Base-by-base conservation (phyloP, 1,140 invertebrate genomes). In the Cydia strobilella region DNA sequence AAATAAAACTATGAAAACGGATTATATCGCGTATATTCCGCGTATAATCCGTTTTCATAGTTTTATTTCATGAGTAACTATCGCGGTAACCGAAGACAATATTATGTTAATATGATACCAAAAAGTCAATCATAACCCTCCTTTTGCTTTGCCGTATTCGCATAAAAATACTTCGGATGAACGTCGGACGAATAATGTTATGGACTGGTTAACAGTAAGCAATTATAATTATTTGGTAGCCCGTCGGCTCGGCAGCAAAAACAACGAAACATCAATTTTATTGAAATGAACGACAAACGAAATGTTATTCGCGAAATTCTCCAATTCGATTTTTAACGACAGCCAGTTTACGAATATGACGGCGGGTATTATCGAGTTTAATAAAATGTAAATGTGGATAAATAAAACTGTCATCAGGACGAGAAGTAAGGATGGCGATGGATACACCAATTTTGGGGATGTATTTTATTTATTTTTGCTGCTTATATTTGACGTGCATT, bases 331-430 rank as follows among this genome's bases (percentile, higher is more conserved):
- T 31, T 65, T 65, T 27, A 65, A 65, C 27, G 27, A 65, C 63
- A 35, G 15, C 27, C 20, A 62, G 20, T 5, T 1, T 63, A n/a
- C 25, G 23, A 31, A 27, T 31, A 31, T 65, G 63, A 65, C 25
- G 63, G 25, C 63, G 63, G 63, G 25, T 15, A 35, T 65, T 65
- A 65, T 35, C 63, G 63, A 15, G 13, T 31, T 65, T 65, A 31
- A 65, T 65, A 35, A 65, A 31, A 65, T 65, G 63, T 65, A 65
- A 65, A 65, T 65, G 25, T 65, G 27, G 63, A 35, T 1, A 59
- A 65, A 65, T 65, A 65, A 65, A 65, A 65, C 12, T 65, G 63
- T 63, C 23, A 31, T 65, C 63, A 65, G 62, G 27, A 65, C 13
- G 12, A 65, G 63, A 35, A 45, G 42, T 13, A 15, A 45, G 42